Percentiles rank a stretch among this genome's conserved stretches.
phyloP scores from a whole-genome alignment of 92 coral and sea anemone species.

The Zoanthus gigantus region DNA sequence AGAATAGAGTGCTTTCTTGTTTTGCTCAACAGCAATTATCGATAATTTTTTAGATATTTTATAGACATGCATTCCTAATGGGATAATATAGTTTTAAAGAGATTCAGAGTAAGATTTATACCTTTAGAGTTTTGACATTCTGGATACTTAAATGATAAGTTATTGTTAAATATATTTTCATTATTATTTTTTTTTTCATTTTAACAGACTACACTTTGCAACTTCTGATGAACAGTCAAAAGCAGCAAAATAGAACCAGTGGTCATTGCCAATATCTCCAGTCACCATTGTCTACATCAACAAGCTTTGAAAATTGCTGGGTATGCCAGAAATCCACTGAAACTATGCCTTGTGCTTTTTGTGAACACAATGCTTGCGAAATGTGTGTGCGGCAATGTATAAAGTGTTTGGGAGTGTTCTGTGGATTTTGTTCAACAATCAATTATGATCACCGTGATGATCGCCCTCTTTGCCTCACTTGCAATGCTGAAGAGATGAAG shows the following conservation, averaged over 20 bases:
- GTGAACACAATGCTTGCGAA: conserved; percentile 85
- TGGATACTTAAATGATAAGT: no score
- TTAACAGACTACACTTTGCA: conserved; percentile 70
- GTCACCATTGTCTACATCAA: conserved; percentile 31
- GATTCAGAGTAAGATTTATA: no score
- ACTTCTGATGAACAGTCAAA: conserved; percentile 77
- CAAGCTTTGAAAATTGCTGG: conserved; percentile 71
- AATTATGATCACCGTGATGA: conserved; percentile 83
- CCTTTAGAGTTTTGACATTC: no score
- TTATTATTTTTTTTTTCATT: no score
- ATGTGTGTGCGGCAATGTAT: conserved; percentile 92
- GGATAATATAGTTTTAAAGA: no score
- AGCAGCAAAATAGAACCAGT: conserved; percentile 32
- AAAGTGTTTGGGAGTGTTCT: conserved; percentile 88
- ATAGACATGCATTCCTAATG: no score
- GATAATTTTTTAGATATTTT: no score
- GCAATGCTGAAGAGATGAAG: conserved; percentile 78
- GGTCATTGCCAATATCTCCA: conserved; percentile 25
- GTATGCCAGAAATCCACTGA: conserved; percentile 78
- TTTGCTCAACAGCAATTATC: no score
- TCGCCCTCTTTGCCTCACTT: conserved; percentile 80
- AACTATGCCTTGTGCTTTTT: conserved; percentile 85
- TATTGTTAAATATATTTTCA: no score
- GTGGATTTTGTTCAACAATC: conserved; percentile 83
- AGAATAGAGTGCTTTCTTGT: no score